These are phyloP conservation scores for Loxodonta africana DNA, from an alignment of 2,113 vertebrate genomes.

Conservation along the genomic window DNA sequence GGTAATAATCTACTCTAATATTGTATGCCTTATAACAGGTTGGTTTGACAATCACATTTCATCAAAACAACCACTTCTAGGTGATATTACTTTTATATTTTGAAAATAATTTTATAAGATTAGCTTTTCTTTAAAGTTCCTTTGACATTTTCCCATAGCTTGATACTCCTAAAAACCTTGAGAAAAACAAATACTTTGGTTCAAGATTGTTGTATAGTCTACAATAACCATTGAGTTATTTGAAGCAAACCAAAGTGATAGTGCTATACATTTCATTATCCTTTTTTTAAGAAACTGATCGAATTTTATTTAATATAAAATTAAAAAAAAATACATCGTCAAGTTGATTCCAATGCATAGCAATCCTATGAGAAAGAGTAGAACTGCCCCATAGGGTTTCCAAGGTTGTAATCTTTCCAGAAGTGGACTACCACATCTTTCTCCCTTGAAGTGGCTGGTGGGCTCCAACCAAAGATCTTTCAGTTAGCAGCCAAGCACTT, in stretches of 20 bases:
- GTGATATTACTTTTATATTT: not conserved
- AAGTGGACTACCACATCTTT: no score
- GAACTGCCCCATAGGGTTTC: no score
- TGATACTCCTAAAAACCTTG: not conserved
- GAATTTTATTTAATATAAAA: no score
- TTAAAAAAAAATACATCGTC: no score
- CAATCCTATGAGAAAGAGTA: no score
- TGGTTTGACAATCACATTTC: not conserved
- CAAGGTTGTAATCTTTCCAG: no score
- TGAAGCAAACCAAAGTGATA: not conserved
- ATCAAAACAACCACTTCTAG: not conserved
- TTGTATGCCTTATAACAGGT: not conserved
- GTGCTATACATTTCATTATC: not conserved
- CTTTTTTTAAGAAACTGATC: not conserved
- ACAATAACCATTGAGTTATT: not conserved
- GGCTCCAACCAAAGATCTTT: no score
- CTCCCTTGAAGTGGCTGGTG: no score
- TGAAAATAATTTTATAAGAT: not conserved
- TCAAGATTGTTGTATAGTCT: not conserved
- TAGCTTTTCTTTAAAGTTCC: constrained; percentile 6
- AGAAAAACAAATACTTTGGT: not conserved
- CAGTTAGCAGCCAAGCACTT: no score
- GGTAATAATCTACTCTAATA: not conserved
- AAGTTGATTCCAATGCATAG: no score
- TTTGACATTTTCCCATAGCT: not conserved